Base-by-base conservation (phyloP, 2,113 vertebrate genomes). In the Lophius piscatorius region DNA sequence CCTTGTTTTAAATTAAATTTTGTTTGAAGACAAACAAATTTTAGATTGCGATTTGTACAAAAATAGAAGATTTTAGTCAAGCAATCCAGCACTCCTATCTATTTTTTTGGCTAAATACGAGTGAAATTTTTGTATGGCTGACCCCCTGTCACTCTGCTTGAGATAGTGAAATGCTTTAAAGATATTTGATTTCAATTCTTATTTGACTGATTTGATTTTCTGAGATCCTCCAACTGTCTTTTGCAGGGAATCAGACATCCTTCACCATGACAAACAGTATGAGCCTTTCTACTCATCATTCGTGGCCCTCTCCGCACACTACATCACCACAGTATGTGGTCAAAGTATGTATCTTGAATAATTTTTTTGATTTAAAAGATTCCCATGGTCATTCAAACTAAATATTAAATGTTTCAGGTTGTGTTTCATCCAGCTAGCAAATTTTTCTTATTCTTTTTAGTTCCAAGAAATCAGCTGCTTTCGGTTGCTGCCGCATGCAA, bases 251-350 rank as follows among this genome's bases (percentile, higher is more conserved):
- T 94, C 94, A 4, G 96, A 99, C 85, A 98, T 99, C 89, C 90
- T 99, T 86, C 95, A 95, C 80, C 97, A 99, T 0, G 97, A 99
- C 91, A 99, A 99, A 89, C 97, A 98, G 59, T 98, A 98, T 2
- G 97, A 99, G 90, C 97, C 97, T 2, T 99, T 99, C 88, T 99
- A 99, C 91, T 99, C 97, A 0, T 99, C 97, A 21, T 99, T 99
- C 1, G 94, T 98, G 85, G 97, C 97, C 1, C 95, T 99, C 55
- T 97, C 97, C 71, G 97, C 97, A 1, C 97, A 99, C 91, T 99
- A 99, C 90, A 97, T 99, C 90, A 97, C 96, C 76, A 98, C 97
- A 39, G 95, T 98, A 57, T 98, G 96, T 79, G 92, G 94, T 75
- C 95, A 96, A 65, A 98, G 97, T 99, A 92, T 85, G 97, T 95